phyloP scores from a whole-genome alignment of 2,113 vertebrate species.

The Eulemur rufifrons region DNA sequence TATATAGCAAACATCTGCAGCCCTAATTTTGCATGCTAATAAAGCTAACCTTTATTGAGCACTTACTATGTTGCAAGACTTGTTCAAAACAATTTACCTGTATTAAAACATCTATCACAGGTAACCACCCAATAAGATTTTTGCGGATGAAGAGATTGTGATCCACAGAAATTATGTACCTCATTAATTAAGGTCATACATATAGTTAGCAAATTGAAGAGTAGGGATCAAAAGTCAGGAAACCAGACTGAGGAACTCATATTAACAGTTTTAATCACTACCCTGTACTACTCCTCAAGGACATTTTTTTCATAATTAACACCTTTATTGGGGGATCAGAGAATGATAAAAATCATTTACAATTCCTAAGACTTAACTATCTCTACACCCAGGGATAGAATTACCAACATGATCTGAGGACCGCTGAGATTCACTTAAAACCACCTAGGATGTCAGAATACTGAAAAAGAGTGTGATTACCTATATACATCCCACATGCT shows the following conservation, averaged over 20 bases:
- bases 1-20: not conserved
- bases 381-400: not conserved
- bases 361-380: not conserved
- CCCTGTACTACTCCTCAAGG: not conserved
- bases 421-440: not conserved
- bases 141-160: not conserved
- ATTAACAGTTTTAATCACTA: not conserved
- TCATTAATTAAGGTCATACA: constrained; percentile 1
- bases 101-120: not conserved
- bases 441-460: not conserved
- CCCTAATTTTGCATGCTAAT: not conserved
- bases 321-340: not conserved
- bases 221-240: not conserved
- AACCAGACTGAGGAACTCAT: not conserved
- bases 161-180: not conserved
- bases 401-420: not conserved
- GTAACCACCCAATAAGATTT: not conserved
- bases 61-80: not conserved
- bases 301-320: not conserved
- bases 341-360: not conserved
- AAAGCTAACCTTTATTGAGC: not conserved
- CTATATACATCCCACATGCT: not conserved
- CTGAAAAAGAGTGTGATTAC: not conserved
- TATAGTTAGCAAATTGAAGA: not conserved
- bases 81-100: not conserved